phyloP scores from a whole-genome alignment of 1,140 invertebrate genomes.

The Episyrphus balteatus region DNA sequence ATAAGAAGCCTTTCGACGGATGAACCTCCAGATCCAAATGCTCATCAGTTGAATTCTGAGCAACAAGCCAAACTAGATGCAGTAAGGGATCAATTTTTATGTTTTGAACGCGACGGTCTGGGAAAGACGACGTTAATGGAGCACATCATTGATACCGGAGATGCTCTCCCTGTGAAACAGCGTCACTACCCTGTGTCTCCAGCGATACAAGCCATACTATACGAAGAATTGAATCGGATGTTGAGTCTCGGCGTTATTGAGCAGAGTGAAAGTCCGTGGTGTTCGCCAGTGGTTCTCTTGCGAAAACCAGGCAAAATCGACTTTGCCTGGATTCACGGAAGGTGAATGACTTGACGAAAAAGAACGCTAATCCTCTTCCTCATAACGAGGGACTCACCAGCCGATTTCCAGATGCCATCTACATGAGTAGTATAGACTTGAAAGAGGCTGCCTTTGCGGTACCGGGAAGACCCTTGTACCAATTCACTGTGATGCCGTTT shows the following conservation, averaged over 20 bases:
- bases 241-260: constrained; percentile 8
- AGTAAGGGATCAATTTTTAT: too few species aligned
- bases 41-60: too few species aligned
- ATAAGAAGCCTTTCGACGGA: too few species aligned
- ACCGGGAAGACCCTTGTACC: constrained; percentile 28
- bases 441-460: constrained; percentile 36
- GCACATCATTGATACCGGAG: constrained; percentile 20
- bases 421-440: constrained; percentile 19
- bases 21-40: too few species aligned
- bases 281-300: constrained; percentile 7
- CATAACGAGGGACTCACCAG: constrained; percentile 7
- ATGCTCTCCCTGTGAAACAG: constrained; percentile 18
- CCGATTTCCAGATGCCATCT: constrained; percentile 1
- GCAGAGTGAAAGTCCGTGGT: background rate
- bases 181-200: constrained; percentile 15
- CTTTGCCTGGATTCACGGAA: constrained; percentile 23
- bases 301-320: constrained; percentile 12
- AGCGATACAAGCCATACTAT: background rate
- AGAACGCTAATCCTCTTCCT: constrained; percentile 8
- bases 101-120: background rate
- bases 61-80: too few species aligned
- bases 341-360: constrained; percentile 9
- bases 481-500: constrained; percentile 5
- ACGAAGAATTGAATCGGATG: constrained; percentile 1
- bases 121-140: constrained; percentile 8